Evolutionary conservation across 2,113 vertebrate species (phyloP), one percentile per base, ranked within the genome.

Genomic region (Rhinolophus ferrumequinum): DNA sequence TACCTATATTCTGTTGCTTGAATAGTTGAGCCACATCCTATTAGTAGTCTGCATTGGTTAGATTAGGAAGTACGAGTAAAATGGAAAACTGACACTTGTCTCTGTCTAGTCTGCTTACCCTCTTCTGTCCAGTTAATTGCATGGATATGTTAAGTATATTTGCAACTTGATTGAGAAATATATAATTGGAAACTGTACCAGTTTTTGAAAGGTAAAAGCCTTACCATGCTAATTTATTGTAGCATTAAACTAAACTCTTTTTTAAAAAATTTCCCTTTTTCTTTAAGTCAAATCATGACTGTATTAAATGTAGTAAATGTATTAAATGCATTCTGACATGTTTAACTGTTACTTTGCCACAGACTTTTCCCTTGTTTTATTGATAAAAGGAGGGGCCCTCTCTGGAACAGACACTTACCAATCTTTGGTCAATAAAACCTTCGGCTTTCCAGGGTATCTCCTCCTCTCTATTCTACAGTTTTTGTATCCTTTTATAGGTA

Each of bases 401-500:
- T 99, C 99, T 72, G 98, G 98, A 93, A 99, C 99, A 24, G 98
- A 98, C 95, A 99, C 98, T 92, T 99, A 99, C 98, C 99, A 99
- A 97, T 98, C 99, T 14, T 98, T 99, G 97, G 99, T 99, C 80
- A 98, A 97, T 90, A 99, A 98, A 98, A 98, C 99, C 0, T 99
- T 99, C 4, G 99, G 99, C 85, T 98, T 99, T 89, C 97, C 98
- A 72, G 99, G 99, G 88, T 99, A 99, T 97, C 52, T 99, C 67
- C 97, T 99, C 95, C 98, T 99, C 81, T 99, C 99, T 87, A 91
- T 73, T 88, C 98, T 99, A 66, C 99, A 99, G 88, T 99, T 99
- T 97, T 98, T 99, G 64, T 99, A 99, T 98, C 99, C 99, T 88
- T 99, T 99, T 96, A 99, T 99, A 97, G 99, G 99, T 99, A 99